These are phyloP conservation scores for Palythoa grandis DNA, from an alignment of 92 coral and sea anemone species.

Conservation along the genomic window DNA sequence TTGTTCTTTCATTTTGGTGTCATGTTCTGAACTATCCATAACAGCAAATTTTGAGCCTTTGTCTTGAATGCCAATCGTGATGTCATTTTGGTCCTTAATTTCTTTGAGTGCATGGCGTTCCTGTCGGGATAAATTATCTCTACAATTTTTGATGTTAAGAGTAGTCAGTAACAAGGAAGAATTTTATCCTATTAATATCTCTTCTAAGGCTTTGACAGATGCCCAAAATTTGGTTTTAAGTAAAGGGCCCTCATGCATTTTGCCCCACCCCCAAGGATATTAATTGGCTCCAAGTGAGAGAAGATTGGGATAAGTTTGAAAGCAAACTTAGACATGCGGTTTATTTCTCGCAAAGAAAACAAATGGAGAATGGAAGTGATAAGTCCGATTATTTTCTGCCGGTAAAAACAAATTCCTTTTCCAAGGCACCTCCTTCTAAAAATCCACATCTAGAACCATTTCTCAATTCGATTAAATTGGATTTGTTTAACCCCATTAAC, in stretches of 20 bases:
- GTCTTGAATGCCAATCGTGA: no score
- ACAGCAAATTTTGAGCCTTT: no score
- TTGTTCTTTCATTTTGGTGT: no score
- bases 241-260: neutral
- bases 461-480: neutral
- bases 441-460: neutral
- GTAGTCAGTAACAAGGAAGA: no score
- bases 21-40: no score
- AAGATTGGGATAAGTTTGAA: neutral
- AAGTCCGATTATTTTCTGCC: neutral
- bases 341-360: neutral
- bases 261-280: slow-evolving; percentile 7
- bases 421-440: neutral
- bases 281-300: neutral
- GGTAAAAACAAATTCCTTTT: neutral
- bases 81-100: no score
- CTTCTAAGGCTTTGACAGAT: neutral
- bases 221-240: slow-evolving; percentile 7
- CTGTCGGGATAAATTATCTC: no score
- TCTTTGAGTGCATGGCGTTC: no score
- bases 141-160: no score
- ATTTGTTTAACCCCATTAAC: neutral
- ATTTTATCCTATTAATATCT: no score
- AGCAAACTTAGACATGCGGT: neutral
- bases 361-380: neutral